Conservation (phyloP, 2,888 invertebrate species). For the Xestia rhomboidea region DNA sequence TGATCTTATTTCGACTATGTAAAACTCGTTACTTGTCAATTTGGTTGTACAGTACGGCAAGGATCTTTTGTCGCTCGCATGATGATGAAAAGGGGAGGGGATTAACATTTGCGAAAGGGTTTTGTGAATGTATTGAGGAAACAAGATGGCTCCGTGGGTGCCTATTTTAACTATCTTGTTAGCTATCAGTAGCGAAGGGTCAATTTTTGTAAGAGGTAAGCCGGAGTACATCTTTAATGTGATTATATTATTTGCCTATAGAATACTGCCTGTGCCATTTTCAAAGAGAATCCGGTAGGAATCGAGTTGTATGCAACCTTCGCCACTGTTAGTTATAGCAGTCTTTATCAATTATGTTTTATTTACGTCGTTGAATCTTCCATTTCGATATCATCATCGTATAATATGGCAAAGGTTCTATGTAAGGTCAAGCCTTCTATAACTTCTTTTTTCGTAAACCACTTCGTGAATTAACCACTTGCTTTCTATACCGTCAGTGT, state of each 20-base stretch:
- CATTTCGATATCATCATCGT: not conserved
- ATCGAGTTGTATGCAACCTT: no score
- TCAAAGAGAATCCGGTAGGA: no score
- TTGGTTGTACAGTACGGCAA: not conserved
- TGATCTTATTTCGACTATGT: not conserved
- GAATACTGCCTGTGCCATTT: no score
- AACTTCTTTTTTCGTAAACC: not conserved
- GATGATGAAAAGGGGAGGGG: not conserved
- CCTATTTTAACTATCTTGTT: not conserved
- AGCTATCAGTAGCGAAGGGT: no score
- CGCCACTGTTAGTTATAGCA: no score
- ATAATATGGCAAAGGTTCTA: not conserved
- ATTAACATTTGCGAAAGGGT: not conserved
- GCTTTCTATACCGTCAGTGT: conserved; percentile 72
- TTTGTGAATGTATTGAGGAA: not conserved
- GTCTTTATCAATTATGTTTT: not conserved
- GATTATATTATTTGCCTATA: no score
- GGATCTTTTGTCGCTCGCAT: not conserved
- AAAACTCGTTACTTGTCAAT: not conserved
- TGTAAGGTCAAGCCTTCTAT: not conserved
- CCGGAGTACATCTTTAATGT: no score
- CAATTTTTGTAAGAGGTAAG: no score
- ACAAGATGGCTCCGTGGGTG: not conserved
- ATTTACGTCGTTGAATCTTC: not conserved
- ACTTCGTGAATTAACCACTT: conserved; percentile 10